Evolutionary conservation across 2,888 invertebrate species (phyloP), one percentile per base, ranked within the genome.

Genomic region (Petrolisthes cinctipes): DNA sequence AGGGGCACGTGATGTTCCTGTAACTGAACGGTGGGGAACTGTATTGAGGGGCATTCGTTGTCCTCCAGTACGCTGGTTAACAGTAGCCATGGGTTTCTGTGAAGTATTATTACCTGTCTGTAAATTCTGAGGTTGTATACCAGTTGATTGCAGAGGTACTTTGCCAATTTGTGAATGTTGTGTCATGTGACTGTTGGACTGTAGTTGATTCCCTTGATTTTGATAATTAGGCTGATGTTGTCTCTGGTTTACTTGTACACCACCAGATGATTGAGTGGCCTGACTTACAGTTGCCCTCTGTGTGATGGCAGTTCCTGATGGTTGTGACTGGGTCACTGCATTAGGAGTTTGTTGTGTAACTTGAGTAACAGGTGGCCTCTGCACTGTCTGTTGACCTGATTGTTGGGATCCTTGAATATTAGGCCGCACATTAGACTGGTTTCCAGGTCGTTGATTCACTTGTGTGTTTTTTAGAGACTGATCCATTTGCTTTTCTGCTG

Each of bases 121-220:
- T 71, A 20, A n/a, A 71, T 11, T 71, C 71, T n/a, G 71, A n/a
- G 71, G 20, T 1, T 71, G 71, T n/a, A 20, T 6, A n/a, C 71
- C 14, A n/a, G 71, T 11, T n/a, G 71, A n/a, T n/a, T 6, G 71
- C 3, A n/a, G 71, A n/a, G 71, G 14, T 71, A 71, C 71, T 71
- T 71, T 71, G n/a, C n/a, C 6, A 0, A 6, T 71, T n/a, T 71
- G 71, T 11, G 17, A n/a, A 11, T 71, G 71, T 6, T 71, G 71
- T n/a, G 71, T 20, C 20, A n/a, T n/a, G 6, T 71, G 37, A n/a
- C 20, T 71, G 54, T 37, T 61, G 78, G 78, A n/a, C 78, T 83
- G 76, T 0, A 37, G 37, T n/a, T 78, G 78, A 84, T 61, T 84
- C 11, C 66, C 79, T 51, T 85, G 85, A 51, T 78, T 51, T 4